Evolutionary conservation across 2,888 invertebrate species (phyloP), one percentile per base, ranked within the genome.

Genomic region (Chaetogeoica ovagalla): DNA sequence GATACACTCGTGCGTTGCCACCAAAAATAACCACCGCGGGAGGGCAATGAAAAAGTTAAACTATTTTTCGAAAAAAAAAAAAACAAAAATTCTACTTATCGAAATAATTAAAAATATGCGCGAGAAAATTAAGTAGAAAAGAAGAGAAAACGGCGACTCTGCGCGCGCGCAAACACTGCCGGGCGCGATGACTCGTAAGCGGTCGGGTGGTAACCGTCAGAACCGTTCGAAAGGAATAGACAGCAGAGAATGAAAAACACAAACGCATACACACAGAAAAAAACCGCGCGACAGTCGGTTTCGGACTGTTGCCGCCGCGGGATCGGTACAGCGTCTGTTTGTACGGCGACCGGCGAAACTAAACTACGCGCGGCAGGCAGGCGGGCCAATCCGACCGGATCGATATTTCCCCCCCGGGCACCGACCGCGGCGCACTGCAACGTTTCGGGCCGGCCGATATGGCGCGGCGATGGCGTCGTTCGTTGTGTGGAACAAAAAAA

Each of bases 241-340:
- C 30, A 30, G 30, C 37, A 30, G 30, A 30, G 30, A 30, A 30
- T 2, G 4, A 30, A 30, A 30, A 30, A 30, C 30, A 30, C 30
- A 30, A 30, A 30, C 30, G 30, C 30, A 30, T 4, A n/a, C n/a
- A 23, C 9, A 23, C n/a, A 6, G 13, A 21, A 63, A 59, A 76
- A 68, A 68, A 76, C 76, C 76, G 76, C 76, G 76, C 68, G 76
- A 57, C 43, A 55, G 21, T 43, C 69, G 48, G n/a, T 30, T 30
- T 30, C 21, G 23, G 4, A 11, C 60, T 23, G 60, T 60, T 15
- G 63, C 30, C 63, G 65, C 74, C 62, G 60, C 77, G 69, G n/a
- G 77, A 77, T 77, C 77, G 69, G 68, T 70, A 65, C 79, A 79
- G 79, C 70, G 79, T 70, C 65, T 63, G 62, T 71, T 79, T 30